Percentiles rank a stretch among this genome's conserved stretches.
Conservation (phyloP, 2,797 vertebrate species). For the Galagoides demidoff region DNA sequence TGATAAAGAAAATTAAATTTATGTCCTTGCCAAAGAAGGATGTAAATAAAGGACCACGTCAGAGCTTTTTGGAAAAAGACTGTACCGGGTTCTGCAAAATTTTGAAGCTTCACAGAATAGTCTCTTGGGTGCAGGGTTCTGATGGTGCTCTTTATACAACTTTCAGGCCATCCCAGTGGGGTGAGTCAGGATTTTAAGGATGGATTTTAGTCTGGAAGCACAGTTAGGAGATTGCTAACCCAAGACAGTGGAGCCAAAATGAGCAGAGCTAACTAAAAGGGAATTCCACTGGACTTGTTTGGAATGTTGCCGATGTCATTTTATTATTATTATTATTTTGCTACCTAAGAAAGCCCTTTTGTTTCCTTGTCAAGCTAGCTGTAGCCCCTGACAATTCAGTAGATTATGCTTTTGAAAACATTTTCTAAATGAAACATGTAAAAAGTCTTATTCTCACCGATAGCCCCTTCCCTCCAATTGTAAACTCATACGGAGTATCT, state of each 20-base stretch:
- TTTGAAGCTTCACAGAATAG: neutral
- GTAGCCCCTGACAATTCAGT: neutral
- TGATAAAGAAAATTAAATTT: too few species aligned
- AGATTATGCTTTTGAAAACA: neutral
- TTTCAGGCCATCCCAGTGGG: neutral
- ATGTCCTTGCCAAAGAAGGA: neutral
- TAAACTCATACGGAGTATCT: neutral
- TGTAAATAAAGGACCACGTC: neutral
- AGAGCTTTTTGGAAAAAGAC: neutral
- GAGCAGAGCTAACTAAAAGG: neutral
- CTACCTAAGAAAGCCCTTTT: neutral
- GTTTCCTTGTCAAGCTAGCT: neutral
- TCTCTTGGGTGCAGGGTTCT: neutral
- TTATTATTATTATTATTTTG: neutral
- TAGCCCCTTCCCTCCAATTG: neutral
- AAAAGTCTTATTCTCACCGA: neutral
- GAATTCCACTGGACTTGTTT: neutral
- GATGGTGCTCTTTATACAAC: neutral
- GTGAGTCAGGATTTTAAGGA: neutral
- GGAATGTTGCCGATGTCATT: neutral
- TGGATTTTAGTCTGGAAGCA: neutral
- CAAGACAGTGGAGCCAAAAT: neutral
- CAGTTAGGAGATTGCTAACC: neutral
- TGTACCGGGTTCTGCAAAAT: neutral
- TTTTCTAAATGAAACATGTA: neutral